Evolutionary conservation across 2,888 invertebrate genomes (phyloP).

Genomic region (Fragum fragum): DNA sequence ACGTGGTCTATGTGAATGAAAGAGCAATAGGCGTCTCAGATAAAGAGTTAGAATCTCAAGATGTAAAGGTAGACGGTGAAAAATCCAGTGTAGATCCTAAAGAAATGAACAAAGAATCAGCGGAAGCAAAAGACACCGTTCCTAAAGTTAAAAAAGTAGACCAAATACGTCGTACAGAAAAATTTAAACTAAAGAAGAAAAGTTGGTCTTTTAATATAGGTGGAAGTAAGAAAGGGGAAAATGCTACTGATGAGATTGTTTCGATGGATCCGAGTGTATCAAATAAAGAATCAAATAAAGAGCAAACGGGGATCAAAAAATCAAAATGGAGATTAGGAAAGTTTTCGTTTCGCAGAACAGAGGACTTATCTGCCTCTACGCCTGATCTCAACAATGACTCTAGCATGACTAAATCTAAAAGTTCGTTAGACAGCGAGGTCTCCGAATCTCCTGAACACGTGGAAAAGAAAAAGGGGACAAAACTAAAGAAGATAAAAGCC

Average conservation of each 20-base stretch:
- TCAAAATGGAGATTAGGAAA: constrained; percentile 58
- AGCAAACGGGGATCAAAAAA: constrained; percentile 36
- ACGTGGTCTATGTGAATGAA: constrained; percentile 55
- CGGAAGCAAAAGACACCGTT: constrained; percentile 36
- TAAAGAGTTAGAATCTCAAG: constrained; percentile 4
- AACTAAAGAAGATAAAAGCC: constrained; percentile 55
- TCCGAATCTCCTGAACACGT: constrained; percentile 16
- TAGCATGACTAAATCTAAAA: constrained; percentile 6
- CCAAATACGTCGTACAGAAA: constrained; percentile 31
- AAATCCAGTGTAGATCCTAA: constrained; percentile 2
- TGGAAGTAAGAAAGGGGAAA: constrained; percentile 18
- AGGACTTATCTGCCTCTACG: constrained; percentile 54
- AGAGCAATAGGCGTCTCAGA: constrained; percentile 39
- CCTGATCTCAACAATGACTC: constrained; percentile 46
- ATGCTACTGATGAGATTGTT: constrained; percentile 11
- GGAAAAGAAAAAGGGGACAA: constrained; percentile 40
- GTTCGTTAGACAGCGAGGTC: constrained; percentile 17
- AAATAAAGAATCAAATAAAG: constrained; percentile 31
- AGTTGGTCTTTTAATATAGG: constrained; percentile 67
- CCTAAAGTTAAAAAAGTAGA: constrained; percentile 40
- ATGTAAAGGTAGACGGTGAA: not conserved
- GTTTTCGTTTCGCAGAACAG: constrained; percentile 56
- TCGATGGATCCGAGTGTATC: constrained; percentile 47
- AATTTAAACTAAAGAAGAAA: constrained; percentile 58
- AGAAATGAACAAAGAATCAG: constrained; percentile 29